Evolutionary conservation across 2,113 vertebrate species (phyloP).

Genomic region (Bubo blakistoni): DNA sequence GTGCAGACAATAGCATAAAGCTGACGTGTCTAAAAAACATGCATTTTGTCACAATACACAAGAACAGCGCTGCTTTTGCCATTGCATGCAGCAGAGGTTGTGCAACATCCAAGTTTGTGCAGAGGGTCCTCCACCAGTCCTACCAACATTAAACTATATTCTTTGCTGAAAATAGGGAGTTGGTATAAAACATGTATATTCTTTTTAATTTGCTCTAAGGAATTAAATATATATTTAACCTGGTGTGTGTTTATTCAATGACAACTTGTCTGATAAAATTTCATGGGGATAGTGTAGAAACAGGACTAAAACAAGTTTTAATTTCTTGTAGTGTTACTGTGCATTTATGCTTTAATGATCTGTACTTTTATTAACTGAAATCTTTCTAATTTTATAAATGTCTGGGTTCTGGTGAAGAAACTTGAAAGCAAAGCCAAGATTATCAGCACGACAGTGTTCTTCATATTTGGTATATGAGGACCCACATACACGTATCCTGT

Average conservation of each 20-base stretch:
- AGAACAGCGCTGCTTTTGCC: slow-evolving; percentile 26
- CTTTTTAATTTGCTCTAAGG: not conserved
- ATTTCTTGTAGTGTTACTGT: not conserved
- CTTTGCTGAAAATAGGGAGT: not conserved
- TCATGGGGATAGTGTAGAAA: not conserved
- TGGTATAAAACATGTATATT: not conserved
- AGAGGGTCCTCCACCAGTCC: slow-evolving; percentile 78
- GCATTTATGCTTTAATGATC: not conserved
- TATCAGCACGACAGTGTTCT: not conserved
- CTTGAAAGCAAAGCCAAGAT: not conserved
- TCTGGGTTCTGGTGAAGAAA: not conserved
- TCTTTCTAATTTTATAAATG: not conserved
- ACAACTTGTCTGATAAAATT: not conserved
- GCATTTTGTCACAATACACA: slow-evolving; percentile 65
- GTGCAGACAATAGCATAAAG: slow-evolving; percentile 52
- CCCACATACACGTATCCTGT: slow-evolving; percentile 74
- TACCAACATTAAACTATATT: not conserved
- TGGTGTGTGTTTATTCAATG: not conserved
- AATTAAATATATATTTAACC: not conserved
- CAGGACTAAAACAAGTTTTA: not conserved
- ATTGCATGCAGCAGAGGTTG: slow-evolving; percentile 72
- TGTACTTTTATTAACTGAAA: not conserved
- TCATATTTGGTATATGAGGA: slow-evolving; percentile 66
- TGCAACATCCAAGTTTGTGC: slow-evolving; percentile 73
- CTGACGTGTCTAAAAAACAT: slow-evolving; percentile 60